Conservation (phyloP, 2,888 invertebrate species). For the Tyria jacobaeae region DNA sequence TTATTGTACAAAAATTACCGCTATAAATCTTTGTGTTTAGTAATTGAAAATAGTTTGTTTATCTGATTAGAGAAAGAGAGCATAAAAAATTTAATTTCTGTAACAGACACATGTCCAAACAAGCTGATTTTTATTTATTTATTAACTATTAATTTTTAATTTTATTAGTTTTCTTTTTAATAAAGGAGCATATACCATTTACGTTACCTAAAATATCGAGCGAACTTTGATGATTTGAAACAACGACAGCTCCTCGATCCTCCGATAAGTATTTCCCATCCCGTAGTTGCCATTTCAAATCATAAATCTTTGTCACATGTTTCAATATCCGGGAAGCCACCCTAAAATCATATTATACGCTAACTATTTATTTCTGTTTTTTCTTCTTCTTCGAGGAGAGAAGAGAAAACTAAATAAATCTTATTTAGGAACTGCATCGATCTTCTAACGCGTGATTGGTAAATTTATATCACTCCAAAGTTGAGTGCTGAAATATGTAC, state of each 20-base stretch:
- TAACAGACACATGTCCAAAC: no score
- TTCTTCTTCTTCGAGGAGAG: not conserved
- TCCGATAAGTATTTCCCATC: constrained; percentile 78
- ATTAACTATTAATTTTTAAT: no score
- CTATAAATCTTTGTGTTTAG: not conserved
- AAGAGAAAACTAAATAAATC: no score
- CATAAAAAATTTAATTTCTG: no score
- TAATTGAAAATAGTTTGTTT: no score
- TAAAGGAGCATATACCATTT: no score
- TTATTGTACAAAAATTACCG: not conserved
- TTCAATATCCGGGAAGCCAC: constrained; percentile 61
- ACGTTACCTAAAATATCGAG: constrained; percentile 87
- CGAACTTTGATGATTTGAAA: constrained; percentile 89
- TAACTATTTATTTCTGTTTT: not conserved
- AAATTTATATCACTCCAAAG: not conserved
- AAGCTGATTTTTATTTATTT: no score
- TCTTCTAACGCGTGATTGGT: not conserved
- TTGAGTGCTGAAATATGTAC: no score
- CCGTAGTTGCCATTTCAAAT: constrained; percentile 83
- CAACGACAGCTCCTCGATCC: constrained; percentile 86
- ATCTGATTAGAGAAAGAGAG: no score
- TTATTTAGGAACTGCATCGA: not conserved
- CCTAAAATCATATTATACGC: constrained; percentile 49
- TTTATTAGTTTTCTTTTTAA: not conserved
- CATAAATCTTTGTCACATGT: constrained; percentile 75